A percentile compares a stretch with the other conserved stretches of the same genome.
These are phyloP conservation scores for Acestrorhynchus altus DNA, from an alignment of 2,797 vertebrate species.

Conservation along the genomic window DNA sequence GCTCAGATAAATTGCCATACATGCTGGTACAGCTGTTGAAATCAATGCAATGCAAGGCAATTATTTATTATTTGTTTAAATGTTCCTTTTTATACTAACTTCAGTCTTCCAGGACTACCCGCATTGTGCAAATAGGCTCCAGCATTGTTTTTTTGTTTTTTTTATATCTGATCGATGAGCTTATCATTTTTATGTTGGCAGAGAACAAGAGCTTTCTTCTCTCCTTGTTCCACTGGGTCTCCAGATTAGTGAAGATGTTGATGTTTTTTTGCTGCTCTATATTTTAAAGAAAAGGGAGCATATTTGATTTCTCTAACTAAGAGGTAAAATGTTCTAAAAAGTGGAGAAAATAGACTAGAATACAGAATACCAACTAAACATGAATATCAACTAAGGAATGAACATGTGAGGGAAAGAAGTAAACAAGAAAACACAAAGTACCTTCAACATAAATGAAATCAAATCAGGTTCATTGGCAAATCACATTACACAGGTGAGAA, in stretches of 20 bases:
- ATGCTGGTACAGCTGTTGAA: no score
- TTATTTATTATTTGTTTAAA: no score
- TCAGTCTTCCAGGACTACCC: neutral
- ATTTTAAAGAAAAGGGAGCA: neutral
- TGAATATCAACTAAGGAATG: neutral
- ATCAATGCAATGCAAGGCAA: no score
- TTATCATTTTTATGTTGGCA: neutral
- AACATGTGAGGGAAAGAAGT: neutral
- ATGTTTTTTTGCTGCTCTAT: neutral
- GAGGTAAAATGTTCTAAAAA: neutral
- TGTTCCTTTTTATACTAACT: neutral
- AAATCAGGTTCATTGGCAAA: no score
- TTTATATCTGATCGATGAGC: neutral
- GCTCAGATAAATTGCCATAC: no score
- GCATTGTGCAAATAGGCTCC: neutral
- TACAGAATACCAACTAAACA: neutral
- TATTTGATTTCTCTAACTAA: neutral
- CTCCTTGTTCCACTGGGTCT: neutral
- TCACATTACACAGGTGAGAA: no score
- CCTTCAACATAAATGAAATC: no score
- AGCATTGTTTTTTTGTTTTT: neutral
- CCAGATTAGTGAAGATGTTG: neutral
- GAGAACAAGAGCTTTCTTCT: neutral
- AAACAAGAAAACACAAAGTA: conserved; percentile 54
- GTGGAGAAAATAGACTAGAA: neutral